A percentile compares a stretch with the other conserved stretches of the same genome.
Evolutionary conservation across 1,140 invertebrate species (phyloP).

Genomic region (Lordiphosa collinella): DNA sequence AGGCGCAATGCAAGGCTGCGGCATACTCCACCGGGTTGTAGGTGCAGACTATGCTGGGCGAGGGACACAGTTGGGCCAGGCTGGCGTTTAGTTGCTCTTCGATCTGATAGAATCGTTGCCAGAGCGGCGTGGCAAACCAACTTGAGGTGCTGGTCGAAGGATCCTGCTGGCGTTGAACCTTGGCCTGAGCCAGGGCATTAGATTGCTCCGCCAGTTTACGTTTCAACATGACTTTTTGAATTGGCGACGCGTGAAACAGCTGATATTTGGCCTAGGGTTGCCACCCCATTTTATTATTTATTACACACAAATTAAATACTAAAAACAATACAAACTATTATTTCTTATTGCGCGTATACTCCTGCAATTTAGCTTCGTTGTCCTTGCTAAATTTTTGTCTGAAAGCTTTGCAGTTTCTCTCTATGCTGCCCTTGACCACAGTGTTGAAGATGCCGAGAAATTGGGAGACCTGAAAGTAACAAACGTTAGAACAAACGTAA

Average conservation of each 20-base stretch:
- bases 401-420: conserved; percentile 34
- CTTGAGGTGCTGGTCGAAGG: conserved; percentile 10
- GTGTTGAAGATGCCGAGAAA: conserved; percentile 42
- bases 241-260: neutral
- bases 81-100: conserved; percentile 46
- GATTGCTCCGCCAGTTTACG: conserved; percentile 30
- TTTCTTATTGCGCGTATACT: conserved; percentile 24
- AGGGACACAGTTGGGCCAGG: conserved; percentile 12
- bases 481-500: too few relatives aligned
- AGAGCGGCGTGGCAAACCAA: conserved; percentile 41
- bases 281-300: conserved; percentile 29
- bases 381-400: conserved; percentile 31
- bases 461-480: conserved; percentile 32
- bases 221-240: conserved; percentile 43
- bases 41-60: conserved; percentile 72
- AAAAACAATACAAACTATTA: conserved; percentile 23
- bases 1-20: conserved; percentile 85
- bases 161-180: neutral
- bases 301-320: conserved; percentile 5
- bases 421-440: conserved; percentile 44
- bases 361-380: conserved; percentile 33
- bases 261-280: conserved; percentile 12
- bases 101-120: conserved; percentile 48
- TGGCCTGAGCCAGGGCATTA: conserved; percentile 2
- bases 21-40: conserved; percentile 95